A percentile compares a stretch with the other conserved stretches of the same genome.
These are phyloP conservation scores for Margarornis squamiger DNA, from an alignment of 2,797 vertebrate genomes.

Conservation along the genomic window DNA sequence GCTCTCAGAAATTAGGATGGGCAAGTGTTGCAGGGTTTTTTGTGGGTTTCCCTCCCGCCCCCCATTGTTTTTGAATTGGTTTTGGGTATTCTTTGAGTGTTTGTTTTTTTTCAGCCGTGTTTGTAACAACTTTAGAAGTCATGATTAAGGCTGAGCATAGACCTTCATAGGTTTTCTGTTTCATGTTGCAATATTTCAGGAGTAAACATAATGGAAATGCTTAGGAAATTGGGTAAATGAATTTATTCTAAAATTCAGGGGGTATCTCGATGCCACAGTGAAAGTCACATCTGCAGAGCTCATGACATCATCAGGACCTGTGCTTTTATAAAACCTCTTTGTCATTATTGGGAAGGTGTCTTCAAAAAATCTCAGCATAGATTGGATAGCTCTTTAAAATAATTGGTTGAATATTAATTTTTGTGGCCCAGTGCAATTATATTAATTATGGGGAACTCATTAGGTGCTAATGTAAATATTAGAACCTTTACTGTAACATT, in stretches of 20 bases:
- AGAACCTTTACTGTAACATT: not conserved
- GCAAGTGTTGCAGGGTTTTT: not conserved
- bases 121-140: not conserved
- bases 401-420: conserved; percentile 3
- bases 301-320: not conserved
- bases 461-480: not conserved
- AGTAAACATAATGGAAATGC: not conserved
- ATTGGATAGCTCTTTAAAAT: not conserved
- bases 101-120: not conserved
- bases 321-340: not conserved
- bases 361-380: not conserved
- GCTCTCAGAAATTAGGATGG: not conserved
- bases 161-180: not conserved
- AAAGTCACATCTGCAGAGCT: not conserved
- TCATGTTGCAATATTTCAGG: not conserved
- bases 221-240: not conserved
- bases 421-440: not conserved
- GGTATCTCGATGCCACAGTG: not conserved
- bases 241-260: not conserved
- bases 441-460: not conserved
- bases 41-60: too few species aligned
- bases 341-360: not conserved
- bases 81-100: rapidly evolving
- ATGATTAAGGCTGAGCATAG: not conserved
- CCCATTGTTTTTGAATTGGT: not conserved